These are phyloP conservation scores for Charanyca ferruginea DNA, from an alignment of 2,888 invertebrate species.

Conservation along the genomic window DNA sequence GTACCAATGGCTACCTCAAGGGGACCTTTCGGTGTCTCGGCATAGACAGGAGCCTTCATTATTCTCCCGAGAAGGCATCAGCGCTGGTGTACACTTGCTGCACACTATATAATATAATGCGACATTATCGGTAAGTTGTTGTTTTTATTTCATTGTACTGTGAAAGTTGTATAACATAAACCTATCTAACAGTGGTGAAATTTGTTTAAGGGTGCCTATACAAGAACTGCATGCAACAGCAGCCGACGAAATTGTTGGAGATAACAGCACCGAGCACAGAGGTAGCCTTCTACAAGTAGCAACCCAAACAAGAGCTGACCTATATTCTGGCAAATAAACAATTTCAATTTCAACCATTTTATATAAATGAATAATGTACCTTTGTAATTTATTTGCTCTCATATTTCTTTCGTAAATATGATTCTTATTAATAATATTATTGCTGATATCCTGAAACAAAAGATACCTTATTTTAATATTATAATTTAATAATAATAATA, in stretches of 20 bases:
- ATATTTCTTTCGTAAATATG: too few species aligned
- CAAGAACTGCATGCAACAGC: neutral
- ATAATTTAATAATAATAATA: too few species aligned
- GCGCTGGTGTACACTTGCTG: neutral
- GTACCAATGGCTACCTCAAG: too few species aligned
- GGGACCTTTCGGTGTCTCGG: neutral
- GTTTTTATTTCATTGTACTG: neutral
- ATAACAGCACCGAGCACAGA: neutral
- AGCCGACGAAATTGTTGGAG: neutral
- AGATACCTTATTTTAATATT: too few species aligned
- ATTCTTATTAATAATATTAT: too few species aligned
- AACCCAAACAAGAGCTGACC: too few species aligned
- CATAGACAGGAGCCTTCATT: neutral
- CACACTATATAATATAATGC: constrained; percentile 5
- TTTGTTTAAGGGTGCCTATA: constrained; percentile 1
- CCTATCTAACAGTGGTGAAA: neutral
- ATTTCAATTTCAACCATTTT: neutral
- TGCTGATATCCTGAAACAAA: too few species aligned
- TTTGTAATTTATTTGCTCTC: neutral
- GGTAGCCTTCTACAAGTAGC: too few species aligned
- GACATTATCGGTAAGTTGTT: neutral
- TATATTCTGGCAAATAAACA: too few species aligned
- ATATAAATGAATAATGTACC: constrained; percentile 1
- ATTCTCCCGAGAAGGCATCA: constrained; percentile 1
- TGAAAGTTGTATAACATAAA: neutral